Base-by-base conservation (phyloP, 2,113 vertebrate genomes). In the Strigops habroptila region DNA sequence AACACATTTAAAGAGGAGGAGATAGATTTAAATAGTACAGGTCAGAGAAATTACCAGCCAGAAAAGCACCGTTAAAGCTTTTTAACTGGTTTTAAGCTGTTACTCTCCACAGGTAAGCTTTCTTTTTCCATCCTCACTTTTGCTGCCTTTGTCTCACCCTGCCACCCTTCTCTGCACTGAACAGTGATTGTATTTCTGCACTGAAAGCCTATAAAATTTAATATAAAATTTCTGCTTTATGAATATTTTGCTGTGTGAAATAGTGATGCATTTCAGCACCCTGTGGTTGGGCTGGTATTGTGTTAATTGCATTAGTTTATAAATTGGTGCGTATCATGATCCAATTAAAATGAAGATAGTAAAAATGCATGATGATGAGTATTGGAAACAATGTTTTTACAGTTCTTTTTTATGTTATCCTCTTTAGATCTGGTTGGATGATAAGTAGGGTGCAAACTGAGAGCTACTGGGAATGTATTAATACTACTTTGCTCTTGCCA, bases 141-240 rank as follows among this genome's bases (percentile, higher is more conserved):
- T 68, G 19, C 76, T 86, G 49, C 83, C 48, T 95, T 82, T 92
- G 33, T 88, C 89, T 86, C 0, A 3, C 82, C 68, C 82, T 96
- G 31, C 37, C 96, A 80, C 60, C 19, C 55, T 82, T 64, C 62
- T 83, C 94, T 88, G 52, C 62, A 77, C 88, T 93, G 94, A 97
- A 41, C 88, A 91, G 81, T 97, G 95, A 95, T 86, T 87, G 77
- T 78, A 65, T 95, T 97, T 95, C 77, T 92, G 74, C 52, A 65
- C 64, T 91, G 81, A 93, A 93, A 74, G 44, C 33, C 57, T 75
- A 77, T 96, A 88, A 86, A 95, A 95, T 93, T 86, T 92, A 86
- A 92, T 90, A 59, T 15, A 57, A 46, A 88, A 69, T 64, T 91
- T 53, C 88, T 93, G 51, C 76, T 90, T 82, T 57, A n/a, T 88